phyloP scores from a whole-genome alignment of 2,888 invertebrate genomes.

The Cryptocephalus primarius region DNA sequence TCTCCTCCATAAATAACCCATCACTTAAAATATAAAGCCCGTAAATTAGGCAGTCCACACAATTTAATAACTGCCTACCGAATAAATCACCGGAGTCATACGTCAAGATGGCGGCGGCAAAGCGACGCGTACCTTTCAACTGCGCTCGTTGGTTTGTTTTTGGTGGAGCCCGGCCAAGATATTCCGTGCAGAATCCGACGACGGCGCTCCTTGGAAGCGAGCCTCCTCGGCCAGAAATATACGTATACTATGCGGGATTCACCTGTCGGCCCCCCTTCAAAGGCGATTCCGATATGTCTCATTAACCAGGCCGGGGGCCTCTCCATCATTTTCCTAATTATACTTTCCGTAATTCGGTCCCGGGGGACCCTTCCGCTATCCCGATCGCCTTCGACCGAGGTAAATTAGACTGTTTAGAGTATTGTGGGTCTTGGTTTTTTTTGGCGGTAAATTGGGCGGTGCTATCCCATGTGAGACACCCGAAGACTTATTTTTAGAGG shows the following conservation, averaged over 20 bases:
- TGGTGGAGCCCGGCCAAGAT: conserved; percentile 30
- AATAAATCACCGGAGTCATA: conserved; percentile 24
- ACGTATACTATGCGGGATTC: conserved; percentile 22
- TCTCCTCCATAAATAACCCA: conserved; percentile 19
- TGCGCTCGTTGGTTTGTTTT: conserved; percentile 25
- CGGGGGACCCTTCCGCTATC: no score
- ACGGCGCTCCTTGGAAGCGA: conserved; percentile 16
- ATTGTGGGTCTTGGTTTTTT: no score
- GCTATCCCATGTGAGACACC: no score
- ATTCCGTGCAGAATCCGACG: conserved; percentile 17
- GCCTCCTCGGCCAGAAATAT: conserved; percentile 25
- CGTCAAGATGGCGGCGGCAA: conserved; percentile 27
- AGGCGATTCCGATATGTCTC: conserved; percentile 25
- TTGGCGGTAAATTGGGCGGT: no score
- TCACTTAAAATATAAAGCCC: conserved; percentile 27
- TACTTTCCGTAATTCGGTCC: background rate
- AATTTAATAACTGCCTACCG: conserved; percentile 31
- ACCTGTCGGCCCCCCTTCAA: conserved; percentile 26
- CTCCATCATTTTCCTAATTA: conserved; percentile 18
- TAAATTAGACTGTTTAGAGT: no score
- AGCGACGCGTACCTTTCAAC: conserved; percentile 15
- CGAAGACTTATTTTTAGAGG: no score
- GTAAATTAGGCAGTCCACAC: conserved; percentile 28
- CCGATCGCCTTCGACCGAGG: no score
- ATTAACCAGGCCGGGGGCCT: conserved; percentile 24